A percentile compares a stretch with the other conserved stretches of the same genome.
phyloP scores from a whole-genome alignment of 2,113 vertebrate genomes.

The Muscicapa adusta region DNA sequence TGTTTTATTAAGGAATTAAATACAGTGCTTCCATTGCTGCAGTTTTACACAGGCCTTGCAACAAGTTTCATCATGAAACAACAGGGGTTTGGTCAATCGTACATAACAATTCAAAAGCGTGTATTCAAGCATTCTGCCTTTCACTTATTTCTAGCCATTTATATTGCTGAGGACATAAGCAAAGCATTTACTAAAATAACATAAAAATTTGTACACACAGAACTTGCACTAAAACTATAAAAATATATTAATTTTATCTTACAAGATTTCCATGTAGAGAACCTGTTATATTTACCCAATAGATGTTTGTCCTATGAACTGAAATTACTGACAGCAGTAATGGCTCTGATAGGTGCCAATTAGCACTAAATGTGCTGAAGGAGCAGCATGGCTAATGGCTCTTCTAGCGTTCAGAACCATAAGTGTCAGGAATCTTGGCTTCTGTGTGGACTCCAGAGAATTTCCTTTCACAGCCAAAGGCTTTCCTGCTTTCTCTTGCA shows the following conservation, averaged over 20 bases:
- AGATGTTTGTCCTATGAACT: not conserved
- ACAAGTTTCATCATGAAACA: not conserved
- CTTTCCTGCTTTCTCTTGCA: not conserved
- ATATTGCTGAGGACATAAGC: not conserved
- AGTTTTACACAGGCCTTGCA: fast-evolving
- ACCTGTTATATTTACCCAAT: not conserved
- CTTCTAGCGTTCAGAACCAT: not conserved
- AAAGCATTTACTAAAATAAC: not conserved
- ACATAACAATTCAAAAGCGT: not conserved
- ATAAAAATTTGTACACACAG: not conserved
- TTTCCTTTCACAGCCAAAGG: not conserved
- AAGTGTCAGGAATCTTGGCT: not conserved
- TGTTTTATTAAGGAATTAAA: not conserved
- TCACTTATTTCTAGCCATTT: not conserved
- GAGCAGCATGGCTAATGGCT: not conserved
- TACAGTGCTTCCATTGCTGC: not conserved
- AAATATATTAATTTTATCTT: not conserved
- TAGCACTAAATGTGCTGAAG: not conserved
- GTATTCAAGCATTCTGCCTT: not conserved
- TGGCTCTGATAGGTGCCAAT: not conserved
- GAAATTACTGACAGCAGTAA: not conserved
- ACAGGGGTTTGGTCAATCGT: not conserved
- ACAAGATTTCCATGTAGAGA: not conserved
- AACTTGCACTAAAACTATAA: not conserved
- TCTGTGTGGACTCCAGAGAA: not conserved